phyloP scores from a whole-genome alignment of 2,888 invertebrate species.

The Cephus sareptanus region DNA sequence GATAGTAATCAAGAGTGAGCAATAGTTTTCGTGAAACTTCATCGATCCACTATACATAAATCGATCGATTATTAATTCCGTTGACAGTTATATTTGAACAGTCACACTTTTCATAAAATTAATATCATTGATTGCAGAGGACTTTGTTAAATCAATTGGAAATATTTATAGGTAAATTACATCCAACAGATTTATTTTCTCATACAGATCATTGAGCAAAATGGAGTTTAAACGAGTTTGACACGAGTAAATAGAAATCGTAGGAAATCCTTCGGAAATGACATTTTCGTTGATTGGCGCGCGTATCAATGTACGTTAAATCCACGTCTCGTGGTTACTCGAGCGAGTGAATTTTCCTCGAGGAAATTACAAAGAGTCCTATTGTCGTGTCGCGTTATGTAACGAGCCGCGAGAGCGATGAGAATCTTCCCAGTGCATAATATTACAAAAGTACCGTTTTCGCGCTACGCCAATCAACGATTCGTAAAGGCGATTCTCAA shows the following conservation, averaged over 20 bases:
- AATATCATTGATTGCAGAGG: not conserved
- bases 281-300: not conserved
- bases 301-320: not conserved
- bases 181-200: not conserved
- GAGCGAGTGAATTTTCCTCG: slow-evolving; percentile 35
- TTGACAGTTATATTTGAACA: not conserved
- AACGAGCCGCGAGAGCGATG: slow-evolving; percentile 37
- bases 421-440: slow-evolving; percentile 45
- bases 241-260: not conserved
- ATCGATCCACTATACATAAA: not conserved
- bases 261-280: not conserved
- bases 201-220: not conserved
- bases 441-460: not conserved
- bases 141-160: not conserved
- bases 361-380: slow-evolving; percentile 47
- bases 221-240: not conserved
- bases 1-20: not conserved
- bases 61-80: not conserved
- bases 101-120: not conserved
- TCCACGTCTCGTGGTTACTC: not conserved
- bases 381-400: slow-evolving; percentile 46
- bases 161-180: not conserved
- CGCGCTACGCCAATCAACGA: not conserved
- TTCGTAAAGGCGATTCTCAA: not conserved
- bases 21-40: not conserved